These are phyloP conservation scores for Panagrolaimus sp. DNA, from an alignment of 1,140 invertebrate species.

Conservation along the genomic window DNA sequence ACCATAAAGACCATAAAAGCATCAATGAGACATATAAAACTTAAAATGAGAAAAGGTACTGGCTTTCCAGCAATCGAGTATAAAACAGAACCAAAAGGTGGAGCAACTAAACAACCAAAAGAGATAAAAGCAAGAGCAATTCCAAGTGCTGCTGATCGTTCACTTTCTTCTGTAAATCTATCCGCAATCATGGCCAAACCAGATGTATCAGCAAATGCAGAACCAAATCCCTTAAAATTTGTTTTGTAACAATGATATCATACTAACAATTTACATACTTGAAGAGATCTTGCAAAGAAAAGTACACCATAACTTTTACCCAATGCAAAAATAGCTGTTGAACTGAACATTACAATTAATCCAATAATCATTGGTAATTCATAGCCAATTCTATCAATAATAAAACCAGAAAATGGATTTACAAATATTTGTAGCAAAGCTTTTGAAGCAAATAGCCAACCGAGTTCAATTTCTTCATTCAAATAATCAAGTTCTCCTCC, in stretches of 20 bases:
- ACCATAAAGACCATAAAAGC: slow-evolving; percentile 88
- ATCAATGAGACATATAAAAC: slow-evolving; percentile 85
- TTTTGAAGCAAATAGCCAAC: slow-evolving; percentile 93
- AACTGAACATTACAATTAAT: slow-evolving; percentile 92
- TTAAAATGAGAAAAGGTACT: slow-evolving; percentile 90
- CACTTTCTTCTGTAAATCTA: slow-evolving; percentile 88
- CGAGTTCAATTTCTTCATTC: slow-evolving; percentile 89
- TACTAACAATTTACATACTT: slow-evolving; percentile 61
- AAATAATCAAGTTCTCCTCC: slow-evolving; percentile 63
- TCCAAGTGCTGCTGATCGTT: slow-evolving; percentile 87
- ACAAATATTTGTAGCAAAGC: slow-evolving; percentile 95
- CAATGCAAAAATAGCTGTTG: slow-evolving; percentile 93
- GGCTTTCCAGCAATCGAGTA: slow-evolving; percentile 97
- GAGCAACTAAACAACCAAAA: slow-evolving; percentile 96
- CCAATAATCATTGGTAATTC: slow-evolving; percentile 99
- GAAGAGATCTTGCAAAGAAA: slow-evolving; percentile 92
- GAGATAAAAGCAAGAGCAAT: slow-evolving; percentile 98
- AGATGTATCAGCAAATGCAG: slow-evolving; percentile 95
- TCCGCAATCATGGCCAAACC: slow-evolving; percentile 99
- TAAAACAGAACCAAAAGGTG: slow-evolving; percentile 94
- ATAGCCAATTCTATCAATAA: slow-evolving; percentile 97
- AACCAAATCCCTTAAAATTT: slow-evolving; percentile 74
- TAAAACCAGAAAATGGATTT: slow-evolving; percentile 92
- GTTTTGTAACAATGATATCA: background rate
- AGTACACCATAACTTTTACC: slow-evolving; percentile 86